These are phyloP conservation scores for Drosophila lini DNA, from an alignment of 1,140 invertebrate species.

Conservation along the genomic window DNA sequence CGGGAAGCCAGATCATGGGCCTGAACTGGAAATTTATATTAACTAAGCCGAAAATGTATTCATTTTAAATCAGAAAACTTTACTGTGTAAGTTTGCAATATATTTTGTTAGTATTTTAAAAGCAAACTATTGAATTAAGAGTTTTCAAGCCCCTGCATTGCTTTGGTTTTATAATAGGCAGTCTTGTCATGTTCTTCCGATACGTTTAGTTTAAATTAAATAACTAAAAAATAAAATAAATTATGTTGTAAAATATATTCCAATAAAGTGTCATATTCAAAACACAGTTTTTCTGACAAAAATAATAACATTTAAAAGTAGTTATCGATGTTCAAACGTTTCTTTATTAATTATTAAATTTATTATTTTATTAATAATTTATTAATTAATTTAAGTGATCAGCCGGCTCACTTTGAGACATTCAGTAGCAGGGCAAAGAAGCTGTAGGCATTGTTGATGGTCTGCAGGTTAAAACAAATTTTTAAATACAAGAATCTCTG, in stretches of 20 bases:
- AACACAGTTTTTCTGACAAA: background rate
- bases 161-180: too few relatives aligned
- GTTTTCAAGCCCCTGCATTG: too few relatives aligned
- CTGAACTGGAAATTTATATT: too few relatives aligned
- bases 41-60: too few relatives aligned
- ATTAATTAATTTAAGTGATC: background rate
- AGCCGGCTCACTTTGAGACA: constrained; percentile 48
- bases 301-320: background rate
- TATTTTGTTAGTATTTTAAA: too few relatives aligned
- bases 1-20: too few relatives aligned
- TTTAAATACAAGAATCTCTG: background rate
- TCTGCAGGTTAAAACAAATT: constrained; percentile 29
- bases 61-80: too few relatives aligned
- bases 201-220: too few relatives aligned
- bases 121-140: too few relatives aligned
- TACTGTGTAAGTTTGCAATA: too few relatives aligned
- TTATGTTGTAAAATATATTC: background rate
- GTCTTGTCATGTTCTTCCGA: too few relatives aligned
- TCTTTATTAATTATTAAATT: background rate
- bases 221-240: too few relatives aligned
- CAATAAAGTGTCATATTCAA: background rate
- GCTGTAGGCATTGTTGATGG: constrained; percentile 78
- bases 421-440: constrained; percentile 73
- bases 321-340: background rate
- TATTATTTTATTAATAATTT: background rate